Evolutionary conservation across 2,888 invertebrate species (phyloP), one percentile per base, ranked within the genome.

Genomic region (Ecliptopera silaceata): DNA sequence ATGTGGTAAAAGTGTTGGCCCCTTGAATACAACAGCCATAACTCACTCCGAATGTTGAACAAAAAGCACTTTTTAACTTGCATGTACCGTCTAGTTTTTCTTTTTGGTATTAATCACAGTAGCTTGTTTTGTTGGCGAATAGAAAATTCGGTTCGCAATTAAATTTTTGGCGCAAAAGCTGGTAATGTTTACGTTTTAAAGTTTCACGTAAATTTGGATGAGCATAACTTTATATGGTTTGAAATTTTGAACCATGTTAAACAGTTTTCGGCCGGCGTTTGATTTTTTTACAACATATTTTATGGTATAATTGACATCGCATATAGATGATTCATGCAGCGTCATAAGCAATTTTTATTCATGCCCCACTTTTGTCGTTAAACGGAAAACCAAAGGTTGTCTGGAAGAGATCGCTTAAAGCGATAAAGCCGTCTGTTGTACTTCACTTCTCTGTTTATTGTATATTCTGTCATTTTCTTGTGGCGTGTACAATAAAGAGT

Each of bases 31-130:
- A 63, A 60, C 57, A 42, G 48, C 60, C 48, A 68, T 70, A 72
- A 69, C 55, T 72, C 67, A 70, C 61, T 12, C 50, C 64, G 61
- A 71, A 66, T 65, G 71, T 60, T 48, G 53, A 61, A 63, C 64
- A 67, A 64, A 60, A 59, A 59, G 61, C 63, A 63, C 66, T 66
- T 72, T 69, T 71, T 63, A 64, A 61, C 64, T 64, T 60, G 45
- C 61, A 56, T 67, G 49, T 60, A 39, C 64, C 60, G 53, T 32
- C 38, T 15, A 43, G 42, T 55, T 63, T 68, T 66, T 66, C 63
- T 56, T 13, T 38, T 26, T 60, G 56, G 59, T 64, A 64, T 69
- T 71, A 69, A 71, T 72, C 71, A 68, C 64, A 29, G 43, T 41
- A 29, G 13, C 18, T 26, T 18, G 32, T 3, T 17, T 38, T 38